Evolutionary conservation across 2,113 vertebrate species (phyloP).

Genomic region (Pelobates fuscus): DNA sequence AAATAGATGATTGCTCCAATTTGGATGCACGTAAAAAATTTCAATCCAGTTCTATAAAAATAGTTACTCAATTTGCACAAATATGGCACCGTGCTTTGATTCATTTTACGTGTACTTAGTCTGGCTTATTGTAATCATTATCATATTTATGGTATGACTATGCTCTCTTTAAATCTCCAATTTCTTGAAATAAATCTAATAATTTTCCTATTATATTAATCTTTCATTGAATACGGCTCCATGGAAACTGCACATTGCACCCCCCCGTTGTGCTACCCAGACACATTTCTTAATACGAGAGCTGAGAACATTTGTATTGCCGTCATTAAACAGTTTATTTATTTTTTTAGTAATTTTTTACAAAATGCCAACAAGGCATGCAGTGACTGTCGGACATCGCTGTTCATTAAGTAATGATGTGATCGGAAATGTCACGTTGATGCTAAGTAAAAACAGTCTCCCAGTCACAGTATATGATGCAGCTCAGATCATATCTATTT

Average conservation of each 20-base stretch:
- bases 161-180: background rate
- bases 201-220: slow-evolving; percentile 27
- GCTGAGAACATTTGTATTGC: slow-evolving; percentile 30
- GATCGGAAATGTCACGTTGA: slow-evolving; percentile 42
- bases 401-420: slow-evolving; percentile 49
- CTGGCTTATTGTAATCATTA: no score
- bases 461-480: slow-evolving; percentile 4
- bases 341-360: slow-evolving; percentile 34
- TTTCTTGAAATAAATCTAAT: slow-evolving; percentile 32
- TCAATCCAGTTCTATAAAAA: no score
- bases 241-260: slow-evolving; percentile 19
- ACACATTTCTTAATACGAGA: slow-evolving; percentile 29
- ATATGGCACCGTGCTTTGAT: no score
- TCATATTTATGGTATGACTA: no score
- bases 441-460: slow-evolving; percentile 15
- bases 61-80: no score
- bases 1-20: no score
- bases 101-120: no score
- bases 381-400: slow-evolving; percentile 34
- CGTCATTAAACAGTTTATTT: slow-evolving; percentile 38
- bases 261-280: slow-evolving; percentile 13
- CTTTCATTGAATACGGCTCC: background rate
- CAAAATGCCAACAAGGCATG: slow-evolving; percentile 32
- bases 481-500: slow-evolving; percentile 44
- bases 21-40: no score